These are phyloP conservation scores for Myiozetetes cayanensis DNA, from an alignment of 2,113 vertebrate genomes.

Conservation along the genomic window DNA sequence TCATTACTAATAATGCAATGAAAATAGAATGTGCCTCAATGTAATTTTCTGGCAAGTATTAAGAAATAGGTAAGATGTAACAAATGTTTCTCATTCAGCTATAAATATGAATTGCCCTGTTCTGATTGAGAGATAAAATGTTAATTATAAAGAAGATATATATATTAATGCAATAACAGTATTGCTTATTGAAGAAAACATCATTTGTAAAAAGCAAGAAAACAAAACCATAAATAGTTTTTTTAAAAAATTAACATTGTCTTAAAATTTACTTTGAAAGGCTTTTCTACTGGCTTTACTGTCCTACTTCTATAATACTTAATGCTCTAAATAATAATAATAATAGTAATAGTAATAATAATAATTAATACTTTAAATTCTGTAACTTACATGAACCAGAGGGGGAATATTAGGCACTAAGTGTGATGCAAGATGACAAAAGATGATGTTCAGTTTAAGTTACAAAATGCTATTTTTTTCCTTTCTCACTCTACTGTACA, in stretches of 20 bases:
- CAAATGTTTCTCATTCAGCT: background rate
- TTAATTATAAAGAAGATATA: background rate
- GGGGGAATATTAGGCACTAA: background rate
- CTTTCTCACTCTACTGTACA: background rate
- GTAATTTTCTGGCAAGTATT: background rate
- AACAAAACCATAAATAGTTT: background rate
- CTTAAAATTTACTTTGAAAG: background rate
- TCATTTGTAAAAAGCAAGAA: background rate
- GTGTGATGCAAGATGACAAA: background rate
- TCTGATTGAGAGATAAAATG: background rate
- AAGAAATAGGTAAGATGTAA: slow-evolving; percentile 18
- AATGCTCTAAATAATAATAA: background rate
- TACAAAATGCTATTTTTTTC: background rate
- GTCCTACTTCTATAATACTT: background rate
- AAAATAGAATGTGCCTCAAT: background rate
- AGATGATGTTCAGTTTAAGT: background rate
- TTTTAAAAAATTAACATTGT: background rate
- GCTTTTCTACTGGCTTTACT: background rate
- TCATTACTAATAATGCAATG: background rate
- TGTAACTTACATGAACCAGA: background rate
- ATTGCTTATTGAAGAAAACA: background rate
- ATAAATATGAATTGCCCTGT: background rate
- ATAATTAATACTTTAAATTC: background rate
- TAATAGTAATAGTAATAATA: background rate
- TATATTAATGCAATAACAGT: background rate